A percentile compares a stretch with the other conserved stretches of the same genome.
phyloP scores from a whole-genome alignment of 2,888 invertebrate genomes.

The Tiliacea aurago region DNA sequence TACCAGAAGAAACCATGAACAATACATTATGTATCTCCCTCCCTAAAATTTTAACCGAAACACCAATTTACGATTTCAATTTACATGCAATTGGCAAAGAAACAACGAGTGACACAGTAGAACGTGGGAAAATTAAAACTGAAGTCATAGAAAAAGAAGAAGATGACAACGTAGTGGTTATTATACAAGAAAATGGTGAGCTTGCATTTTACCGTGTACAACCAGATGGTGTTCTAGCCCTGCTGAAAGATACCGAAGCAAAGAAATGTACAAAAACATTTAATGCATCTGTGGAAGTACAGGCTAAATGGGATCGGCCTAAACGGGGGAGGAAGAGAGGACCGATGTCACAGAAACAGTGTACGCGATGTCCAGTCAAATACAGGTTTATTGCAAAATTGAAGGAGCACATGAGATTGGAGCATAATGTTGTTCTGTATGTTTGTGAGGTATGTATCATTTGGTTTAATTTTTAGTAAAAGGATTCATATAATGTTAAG shows the following conservation, averaged over 20 bases:
- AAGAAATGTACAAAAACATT: conserved; percentile 45
- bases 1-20: conserved; percentile 63
- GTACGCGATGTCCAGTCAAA: conserved; percentile 79
- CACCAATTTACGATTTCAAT: conserved; percentile 71
- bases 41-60: conserved; percentile 67
- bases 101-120: not conserved
- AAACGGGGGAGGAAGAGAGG: conserved; percentile 76
- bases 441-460: conserved; percentile 80
- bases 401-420: conserved; percentile 81
- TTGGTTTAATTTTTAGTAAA: not conserved
- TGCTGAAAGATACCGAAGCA: conserved; percentile 61
- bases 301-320: conserved; percentile 42
- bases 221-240: conserved; percentile 62
- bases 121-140: conserved; percentile 11
- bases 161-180: conserved; percentile 72
- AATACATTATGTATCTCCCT: conserved; percentile 78
- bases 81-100: conserved; percentile 69
- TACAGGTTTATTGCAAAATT: conserved; percentile 84
- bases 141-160: conserved; percentile 43
- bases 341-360: conserved; percentile 79
- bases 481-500: too few species aligned
- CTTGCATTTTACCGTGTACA: conserved; percentile 67
- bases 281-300: conserved; percentile 4
- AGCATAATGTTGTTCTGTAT: conserved; percentile 79
- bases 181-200: conserved; percentile 73